These are phyloP conservation scores for Pyralis farinalis DNA, from an alignment of 2,888 invertebrate genomes.

Conservation along the genomic window DNA sequence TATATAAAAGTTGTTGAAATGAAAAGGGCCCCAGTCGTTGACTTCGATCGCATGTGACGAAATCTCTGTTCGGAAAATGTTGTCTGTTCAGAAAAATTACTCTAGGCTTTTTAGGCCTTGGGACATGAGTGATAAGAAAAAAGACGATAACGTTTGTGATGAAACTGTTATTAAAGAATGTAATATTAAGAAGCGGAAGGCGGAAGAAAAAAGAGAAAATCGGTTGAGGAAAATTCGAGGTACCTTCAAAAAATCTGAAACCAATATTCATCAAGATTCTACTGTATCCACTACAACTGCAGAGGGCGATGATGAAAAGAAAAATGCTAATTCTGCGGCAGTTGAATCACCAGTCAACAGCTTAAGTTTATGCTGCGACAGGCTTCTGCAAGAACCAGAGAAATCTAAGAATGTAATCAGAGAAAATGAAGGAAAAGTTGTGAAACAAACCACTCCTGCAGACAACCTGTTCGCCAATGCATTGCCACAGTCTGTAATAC, in stretches of 20 bases:
- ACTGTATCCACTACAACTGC: slow-evolving; percentile 81
- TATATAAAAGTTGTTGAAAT: slow-evolving; percentile 77
- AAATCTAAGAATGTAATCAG: slow-evolving; percentile 15
- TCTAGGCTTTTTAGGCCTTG: slow-evolving; percentile 83
- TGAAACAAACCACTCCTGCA: slow-evolving; percentile 3
- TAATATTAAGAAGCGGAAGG: slow-evolving; percentile 40
- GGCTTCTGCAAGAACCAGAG: slow-evolving; percentile 49
- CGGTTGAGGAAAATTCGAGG: slow-evolving; percentile 71
- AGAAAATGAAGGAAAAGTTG: slow-evolving; percentile 9
- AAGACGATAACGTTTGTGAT: slow-evolving; percentile 25
- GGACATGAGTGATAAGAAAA: slow-evolving; percentile 71
- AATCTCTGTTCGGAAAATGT: slow-evolving; percentile 44
- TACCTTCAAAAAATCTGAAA: slow-evolving; percentile 53
- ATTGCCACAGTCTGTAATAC: slow-evolving; percentile 21
- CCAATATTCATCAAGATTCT: slow-evolving; percentile 70
- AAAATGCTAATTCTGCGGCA: slow-evolving; percentile 14
- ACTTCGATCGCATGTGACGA: slow-evolving; percentile 51
- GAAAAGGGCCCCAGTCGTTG: slow-evolving; percentile 67
- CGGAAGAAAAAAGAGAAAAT: slow-evolving; percentile 57
- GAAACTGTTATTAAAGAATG: slow-evolving; percentile 30
- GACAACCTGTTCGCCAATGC: slow-evolving; percentile 12
- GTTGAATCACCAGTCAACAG: slow-evolving; percentile 59
- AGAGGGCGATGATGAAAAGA: slow-evolving; percentile 42
- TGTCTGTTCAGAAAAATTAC: slow-evolving; percentile 57
- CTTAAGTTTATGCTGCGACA: slow-evolving; percentile 59